Conservation (phyloP, 2,797 vertebrate genomes). For the Phrynocephalus vlangalii region DNA sequence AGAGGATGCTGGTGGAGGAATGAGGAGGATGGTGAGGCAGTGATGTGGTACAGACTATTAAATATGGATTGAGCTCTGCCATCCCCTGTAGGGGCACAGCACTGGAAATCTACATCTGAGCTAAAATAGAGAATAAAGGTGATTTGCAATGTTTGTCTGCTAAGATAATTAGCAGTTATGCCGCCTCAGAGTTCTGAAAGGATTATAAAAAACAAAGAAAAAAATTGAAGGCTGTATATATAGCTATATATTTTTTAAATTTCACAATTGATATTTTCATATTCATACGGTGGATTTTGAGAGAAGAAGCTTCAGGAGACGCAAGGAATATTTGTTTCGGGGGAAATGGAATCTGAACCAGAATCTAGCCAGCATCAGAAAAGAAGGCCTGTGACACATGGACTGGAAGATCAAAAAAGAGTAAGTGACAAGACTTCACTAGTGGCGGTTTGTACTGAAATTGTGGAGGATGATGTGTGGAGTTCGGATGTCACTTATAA, state of each 20-base stretch:
- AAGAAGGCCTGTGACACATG: conserved; percentile 90
- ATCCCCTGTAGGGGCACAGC: conserved; percentile 42
- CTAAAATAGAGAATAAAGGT: conserved; percentile 59
- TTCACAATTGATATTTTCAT: conserved; percentile 52
- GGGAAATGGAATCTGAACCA: conserved; percentile 91
- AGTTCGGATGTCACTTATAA: conserved; percentile 40
- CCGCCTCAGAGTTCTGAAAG: conserved; percentile 62
- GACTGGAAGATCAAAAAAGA: conserved; percentile 97
- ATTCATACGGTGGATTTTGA: conserved; percentile 76
- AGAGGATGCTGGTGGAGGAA: conserved; percentile 71
- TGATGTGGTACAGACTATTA: conserved; percentile 72
- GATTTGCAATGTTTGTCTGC: conserved; percentile 61
- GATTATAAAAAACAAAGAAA: conserved; percentile 69
- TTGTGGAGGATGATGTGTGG: conserved; percentile 39
- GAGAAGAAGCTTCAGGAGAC: conserved; percentile 69
- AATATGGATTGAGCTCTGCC: conserved; percentile 69
- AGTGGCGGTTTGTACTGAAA: conserved; percentile 46
- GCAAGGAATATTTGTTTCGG: conserved; percentile 70
- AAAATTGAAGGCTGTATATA: conserved; percentile 66
- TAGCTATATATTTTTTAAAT: neutral
- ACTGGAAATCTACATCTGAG: conserved; percentile 65
- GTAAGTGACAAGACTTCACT: conserved; percentile 80
- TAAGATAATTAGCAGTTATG: conserved; percentile 74
- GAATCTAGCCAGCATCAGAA: conserved; percentile 88
- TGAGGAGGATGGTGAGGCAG: conserved; percentile 72